A percentile compares a stretch with the other conserved stretches of the same genome.
These are phyloP conservation scores for Ceratina japonica DNA, from an alignment of 1,140 invertebrate species.

Conservation along the genomic window DNA sequence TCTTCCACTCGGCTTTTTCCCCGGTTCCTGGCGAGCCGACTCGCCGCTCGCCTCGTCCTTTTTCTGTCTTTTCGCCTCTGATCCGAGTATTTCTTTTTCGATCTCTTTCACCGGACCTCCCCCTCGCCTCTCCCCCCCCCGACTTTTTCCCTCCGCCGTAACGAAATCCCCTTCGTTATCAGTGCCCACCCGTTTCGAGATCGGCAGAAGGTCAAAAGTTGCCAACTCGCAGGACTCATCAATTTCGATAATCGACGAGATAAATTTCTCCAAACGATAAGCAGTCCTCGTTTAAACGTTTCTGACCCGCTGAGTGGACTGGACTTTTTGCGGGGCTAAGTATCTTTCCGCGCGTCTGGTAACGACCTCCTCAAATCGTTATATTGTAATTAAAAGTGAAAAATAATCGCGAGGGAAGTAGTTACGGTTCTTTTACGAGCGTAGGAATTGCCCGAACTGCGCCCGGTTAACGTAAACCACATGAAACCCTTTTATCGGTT, in stretches of 20 bases:
- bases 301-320: no score
- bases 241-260: no score
- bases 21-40: slow-evolving; percentile 17
- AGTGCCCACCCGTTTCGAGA: slow-evolving; percentile 37
- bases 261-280: no score
- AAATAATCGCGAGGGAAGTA: no score
- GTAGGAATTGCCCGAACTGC: not conserved
- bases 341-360: no score
- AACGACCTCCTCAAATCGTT: no score
- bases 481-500: not conserved
- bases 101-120: slow-evolving; percentile 58
- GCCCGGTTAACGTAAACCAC: not conserved
- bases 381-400: no score
- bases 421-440: not conserved
- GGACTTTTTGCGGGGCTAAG: no score
- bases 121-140: slow-evolving; percentile 52
- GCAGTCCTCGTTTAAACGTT: no score
- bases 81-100: slow-evolving; percentile 52
- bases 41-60: slow-evolving; percentile 24
- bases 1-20: slow-evolving; percentile 66
- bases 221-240: no score
- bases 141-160: slow-evolving; percentile 52
- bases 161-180: slow-evolving; percentile 26
- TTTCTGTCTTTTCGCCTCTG: slow-evolving; percentile 44
- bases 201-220: no score